Evolutionary conservation across 92 coral and sea anemone genomes (phyloP), one percentile per base, ranked within the genome.

Genomic region (Phenganax stokvisi): DNA sequence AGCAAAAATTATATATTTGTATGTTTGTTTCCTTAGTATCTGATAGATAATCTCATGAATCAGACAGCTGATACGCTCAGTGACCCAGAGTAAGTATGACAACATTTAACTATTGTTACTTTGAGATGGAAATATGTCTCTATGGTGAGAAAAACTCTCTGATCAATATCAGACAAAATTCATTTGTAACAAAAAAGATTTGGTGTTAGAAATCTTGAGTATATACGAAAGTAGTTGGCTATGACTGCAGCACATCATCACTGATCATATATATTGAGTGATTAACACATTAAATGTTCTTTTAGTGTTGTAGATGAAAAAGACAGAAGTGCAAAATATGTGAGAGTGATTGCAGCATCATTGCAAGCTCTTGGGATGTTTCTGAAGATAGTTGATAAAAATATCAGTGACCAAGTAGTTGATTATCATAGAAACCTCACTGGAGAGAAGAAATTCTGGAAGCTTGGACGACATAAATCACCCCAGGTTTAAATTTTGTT

Each of bases 51-150:
- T 59, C 85, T 96, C 12, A 69, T 92, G 69, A 90, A 87, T 60
- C 99, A 92, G 77, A 90, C 99, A 20, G 86, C 99, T 25, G 88
- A 87, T 17, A 92, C 92, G 17, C 90, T 92, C 0, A 92, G 97
- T 76, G 98, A 94, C 67, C 90, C 98, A 77, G 89, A 88, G 98
- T 94, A 76, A 88, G 94, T 87, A 15, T 6, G 63, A 10, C 4
- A 7, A 7, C 27, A 8, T 58, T 69, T 12, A 9, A 37, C 56
- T 13, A 69, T 56, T 12, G 47, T 17, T 37, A 28, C 61, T 31
- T 16, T 5, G 47, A 37, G 47, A 37, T 37, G n/a, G 57, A 51
- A 51, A 52, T 0, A 10, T 47, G 53, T 11, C 59, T 27, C 70
- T 56, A 11, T 65, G 47, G 47, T 37, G 47, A 37, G 47, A 37